Evolutionary conservation across 2,888 invertebrate genomes (phyloP).

Genomic region (Frankliniella fusca): DNA sequence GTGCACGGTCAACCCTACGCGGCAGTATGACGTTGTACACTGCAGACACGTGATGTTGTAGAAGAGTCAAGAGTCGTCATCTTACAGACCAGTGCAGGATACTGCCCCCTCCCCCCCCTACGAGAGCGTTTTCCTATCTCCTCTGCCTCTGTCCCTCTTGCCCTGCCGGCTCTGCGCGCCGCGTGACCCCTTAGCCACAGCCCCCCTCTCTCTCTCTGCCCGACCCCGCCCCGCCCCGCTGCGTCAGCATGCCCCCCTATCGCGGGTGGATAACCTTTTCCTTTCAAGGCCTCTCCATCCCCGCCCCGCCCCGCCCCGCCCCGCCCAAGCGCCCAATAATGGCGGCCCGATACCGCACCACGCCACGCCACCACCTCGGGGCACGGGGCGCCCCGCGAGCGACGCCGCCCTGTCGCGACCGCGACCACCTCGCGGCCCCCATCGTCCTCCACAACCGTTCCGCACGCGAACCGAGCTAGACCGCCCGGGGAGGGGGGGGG

Average conservation of each 20-base stretch:
- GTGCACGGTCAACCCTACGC: too few relatives aligned
- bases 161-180: not conserved
- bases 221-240: not conserved
- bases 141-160: not conserved
- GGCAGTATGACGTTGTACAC: too few relatives aligned
- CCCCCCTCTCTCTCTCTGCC: not conserved
- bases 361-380: not conserved
- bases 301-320: not conserved
- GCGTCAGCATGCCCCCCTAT: not conserved
- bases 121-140: too few relatives aligned
- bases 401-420: too few relatives aligned
- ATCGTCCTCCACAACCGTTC: too few relatives aligned
- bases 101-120: too few relatives aligned
- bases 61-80: too few relatives aligned
- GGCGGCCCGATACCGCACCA: not conserved
- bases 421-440: too few relatives aligned
- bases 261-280: slow-evolving; percentile 24
- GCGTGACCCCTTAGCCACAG: not conserved
- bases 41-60: too few relatives aligned
- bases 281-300: slow-evolving; percentile 1
- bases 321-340: not conserved
- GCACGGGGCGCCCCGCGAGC: not conserved
- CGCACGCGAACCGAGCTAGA: too few relatives aligned
- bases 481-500: too few relatives aligned
- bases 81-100: too few relatives aligned